Evolutionary conservation across 2,888 invertebrate species (phyloP), one percentile per base, ranked within the genome.

Genomic region (Brachynemurus nebulosus): DNA sequence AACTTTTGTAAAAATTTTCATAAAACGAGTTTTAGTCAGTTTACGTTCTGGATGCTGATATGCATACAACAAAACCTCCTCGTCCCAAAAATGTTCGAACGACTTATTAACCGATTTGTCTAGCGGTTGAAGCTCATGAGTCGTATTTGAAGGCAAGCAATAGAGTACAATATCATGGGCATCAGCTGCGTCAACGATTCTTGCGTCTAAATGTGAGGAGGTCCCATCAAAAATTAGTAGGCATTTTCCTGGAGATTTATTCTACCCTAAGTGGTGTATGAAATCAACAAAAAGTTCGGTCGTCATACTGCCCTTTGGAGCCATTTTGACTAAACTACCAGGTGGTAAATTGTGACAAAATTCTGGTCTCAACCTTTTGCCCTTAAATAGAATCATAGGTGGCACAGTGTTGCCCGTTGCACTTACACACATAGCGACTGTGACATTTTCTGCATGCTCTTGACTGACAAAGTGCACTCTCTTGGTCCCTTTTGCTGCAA

Each of bases 221-320:
- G 51, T 50, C 17, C 51, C 50, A 49, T 51, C 48, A 52, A 54
- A 54, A 40, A 48, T 42, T 33, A 54, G 38, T 14, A 54, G 44
- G 3, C 27, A 27, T 27, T 27, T 27, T 27, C 27, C 27, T 12
- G 44, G 20, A 4, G 47, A 19, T 47, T 49, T 53, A 30, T 46
- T 51, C 44, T 47, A 47, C n/a, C 40, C 39, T 11, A 53, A 47
- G 44, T 53, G 47, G n/a, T 45, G 30, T 20, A 51, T 41, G 36
- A 46, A 52, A 18, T 48, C 41, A 19, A 51, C 39, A 41, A 51
- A 53, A 17, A 45, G 11, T 19, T 47, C 42, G 9, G 48, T 47
- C 11, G 48, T 49, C 50, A 52, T 53, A 41, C 49, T 48, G n/a
- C 52, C 50, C 48, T 54, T 54, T 40, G 46, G 48, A 8, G 55